Percentiles rank a stretch among this genome's conserved stretches.
Evolutionary conservation across 2,888 invertebrate species (phyloP).

Genomic region (Mystacides longicornis): DNA sequence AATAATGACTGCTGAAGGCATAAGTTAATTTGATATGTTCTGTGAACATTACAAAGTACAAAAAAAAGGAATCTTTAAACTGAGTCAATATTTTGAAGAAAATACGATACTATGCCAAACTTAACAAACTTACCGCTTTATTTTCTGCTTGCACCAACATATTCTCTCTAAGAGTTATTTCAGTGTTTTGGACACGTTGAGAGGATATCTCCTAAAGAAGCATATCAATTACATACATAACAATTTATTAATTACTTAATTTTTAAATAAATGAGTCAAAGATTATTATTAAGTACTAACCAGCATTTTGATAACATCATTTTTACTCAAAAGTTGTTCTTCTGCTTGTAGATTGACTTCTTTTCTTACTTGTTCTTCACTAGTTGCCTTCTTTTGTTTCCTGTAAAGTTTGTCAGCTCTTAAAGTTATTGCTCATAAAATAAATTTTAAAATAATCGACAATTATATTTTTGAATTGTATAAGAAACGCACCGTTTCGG

Average conservation of each 20-base stretch:
- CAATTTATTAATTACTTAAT: too few relatives aligned
- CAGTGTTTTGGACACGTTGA: not conserved
- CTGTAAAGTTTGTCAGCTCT: not conserved
- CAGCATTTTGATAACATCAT: not conserved
- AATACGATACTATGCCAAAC: not conserved
- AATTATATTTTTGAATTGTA: too few relatives aligned
- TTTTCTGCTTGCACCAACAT: not conserved
- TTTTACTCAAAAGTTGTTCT: not conserved
- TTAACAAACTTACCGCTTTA: not conserved
- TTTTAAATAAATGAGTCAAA: too few relatives aligned
- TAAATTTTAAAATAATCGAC: not conserved
- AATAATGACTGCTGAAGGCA: too few relatives aligned
- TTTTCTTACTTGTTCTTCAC: not conserved
- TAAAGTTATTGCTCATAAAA: not conserved
- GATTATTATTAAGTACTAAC: too few relatives aligned
- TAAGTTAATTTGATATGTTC: too few relatives aligned
- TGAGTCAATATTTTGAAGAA: too few relatives aligned
- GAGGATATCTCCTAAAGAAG: not conserved
- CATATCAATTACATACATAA: too few relatives aligned
- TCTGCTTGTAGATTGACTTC: not conserved
- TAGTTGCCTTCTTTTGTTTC: not conserved
- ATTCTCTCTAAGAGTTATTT: not conserved
- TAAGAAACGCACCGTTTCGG: not conserved
- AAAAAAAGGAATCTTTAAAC: too few relatives aligned
- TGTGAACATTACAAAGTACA: too few relatives aligned